Evolutionary conservation across 2,797 vertebrate genomes (phyloP).

Genomic region (Gymnothorax reevesii): DNA sequence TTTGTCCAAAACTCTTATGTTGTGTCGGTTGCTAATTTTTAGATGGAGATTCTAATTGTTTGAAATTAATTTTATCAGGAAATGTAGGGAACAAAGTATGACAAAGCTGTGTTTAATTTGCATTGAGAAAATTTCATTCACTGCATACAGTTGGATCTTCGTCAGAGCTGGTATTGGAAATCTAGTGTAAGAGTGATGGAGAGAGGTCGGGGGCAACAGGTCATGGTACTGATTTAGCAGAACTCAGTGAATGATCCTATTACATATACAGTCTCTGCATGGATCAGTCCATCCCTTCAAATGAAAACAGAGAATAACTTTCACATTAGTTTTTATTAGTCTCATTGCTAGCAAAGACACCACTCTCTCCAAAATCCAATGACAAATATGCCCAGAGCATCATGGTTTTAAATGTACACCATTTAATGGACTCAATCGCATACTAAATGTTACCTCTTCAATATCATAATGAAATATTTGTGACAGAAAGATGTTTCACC

Average conservation of each 20-base stretch:
- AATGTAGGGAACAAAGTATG: too few species aligned
- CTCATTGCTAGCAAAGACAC: neutral
- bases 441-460: conserved; percentile 27
- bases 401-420: conserved; percentile 17
- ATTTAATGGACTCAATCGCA: conserved; percentile 24
- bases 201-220: too few species aligned
- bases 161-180: too few species aligned
- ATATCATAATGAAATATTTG: conserved; percentile 21
- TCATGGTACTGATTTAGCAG: too few species aligned
- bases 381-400: conserved; percentile 28
- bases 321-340: neutral
- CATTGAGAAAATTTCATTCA: too few species aligned
- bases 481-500: conserved; percentile 12
- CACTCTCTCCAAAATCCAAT: neutral
- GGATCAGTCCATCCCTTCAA: neutral
- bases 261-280: too few species aligned
- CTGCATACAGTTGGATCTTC: too few species aligned
- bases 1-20: too few species aligned
- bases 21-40: neutral
- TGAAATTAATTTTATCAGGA: too few species aligned
- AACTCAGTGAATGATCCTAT: too few species aligned
- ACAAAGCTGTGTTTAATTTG: too few species aligned
- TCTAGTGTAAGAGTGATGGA: too few species aligned
- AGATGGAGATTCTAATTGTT: neutral
- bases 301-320: conserved; percentile 22